Evolutionary conservation across 1,140 invertebrate genomes (phyloP).

Genomic region (Pseudomyrmex gracilis): DNA sequence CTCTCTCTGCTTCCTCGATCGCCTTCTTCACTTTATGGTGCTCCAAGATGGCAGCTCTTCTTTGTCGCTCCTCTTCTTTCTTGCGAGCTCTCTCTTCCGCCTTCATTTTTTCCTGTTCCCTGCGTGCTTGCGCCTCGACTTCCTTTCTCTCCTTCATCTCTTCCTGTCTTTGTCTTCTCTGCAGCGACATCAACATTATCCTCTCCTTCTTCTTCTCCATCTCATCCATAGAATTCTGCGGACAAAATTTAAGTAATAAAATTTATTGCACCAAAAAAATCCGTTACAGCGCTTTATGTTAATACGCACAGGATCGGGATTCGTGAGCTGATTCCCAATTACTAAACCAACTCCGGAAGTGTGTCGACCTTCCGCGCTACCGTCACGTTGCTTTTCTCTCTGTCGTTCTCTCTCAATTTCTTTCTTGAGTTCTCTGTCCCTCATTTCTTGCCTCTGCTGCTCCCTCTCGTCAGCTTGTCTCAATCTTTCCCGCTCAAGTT

Average conservation of each 20-base stretch:
- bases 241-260: slow-evolving; percentile 8
- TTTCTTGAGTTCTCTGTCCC: slow-evolving; percentile 79
- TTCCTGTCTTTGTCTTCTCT: slow-evolving; percentile 95
- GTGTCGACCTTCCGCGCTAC: slow-evolving; percentile 71
- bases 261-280: too few relatives aligned
- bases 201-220: slow-evolving; percentile 96
- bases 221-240: slow-evolving; percentile 92
- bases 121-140: slow-evolving; percentile 91
- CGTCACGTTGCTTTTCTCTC: slow-evolving; percentile 81
- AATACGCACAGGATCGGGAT: slow-evolving; percentile 89
- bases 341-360: slow-evolving; percentile 88
- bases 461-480: slow-evolving; percentile 81
- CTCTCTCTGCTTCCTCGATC: slow-evolving; percentile 95
- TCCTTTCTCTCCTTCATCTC: slow-evolving; percentile 94
- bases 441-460: slow-evolving; percentile 79
- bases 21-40: slow-evolving; percentile 98
- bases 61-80: slow-evolving; percentile 95
- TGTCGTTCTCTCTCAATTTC: slow-evolving; percentile 82
- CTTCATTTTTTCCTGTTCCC: slow-evolving; percentile 93
- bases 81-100: slow-evolving; percentile 94
- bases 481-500: slow-evolving; percentile 83
- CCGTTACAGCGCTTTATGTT: too few relatives aligned
- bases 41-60: slow-evolving; percentile 95
- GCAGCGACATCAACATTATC: slow-evolving; percentile 94
- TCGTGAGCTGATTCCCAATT: slow-evolving; percentile 88